These are phyloP conservation scores for Boloria euphrosyne DNA, from an alignment of 2,888 invertebrate genomes.

Conservation along the genomic window DNA sequence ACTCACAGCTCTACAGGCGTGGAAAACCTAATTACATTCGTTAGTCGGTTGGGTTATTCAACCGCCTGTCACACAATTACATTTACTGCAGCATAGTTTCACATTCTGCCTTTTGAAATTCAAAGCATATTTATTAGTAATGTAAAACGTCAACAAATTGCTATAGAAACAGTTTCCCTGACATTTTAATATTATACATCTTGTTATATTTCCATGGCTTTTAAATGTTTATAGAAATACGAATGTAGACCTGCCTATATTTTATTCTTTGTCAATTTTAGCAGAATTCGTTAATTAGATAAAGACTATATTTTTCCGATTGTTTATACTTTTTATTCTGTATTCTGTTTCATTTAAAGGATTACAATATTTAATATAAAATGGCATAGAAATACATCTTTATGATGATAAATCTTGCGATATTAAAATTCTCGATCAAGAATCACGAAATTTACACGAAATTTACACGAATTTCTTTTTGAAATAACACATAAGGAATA, in stretches of 20 bases:
- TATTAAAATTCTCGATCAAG: neutral
- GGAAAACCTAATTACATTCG: constrained; percentile 41
- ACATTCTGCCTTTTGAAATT: constrained; percentile 23
- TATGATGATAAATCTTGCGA: no score
- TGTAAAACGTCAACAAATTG: neutral
- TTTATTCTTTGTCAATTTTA: no score
- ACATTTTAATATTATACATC: no score
- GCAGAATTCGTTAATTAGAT: no score
- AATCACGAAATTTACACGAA: constrained; percentile 7
- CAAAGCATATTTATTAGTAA: neutral
- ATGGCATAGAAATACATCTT: no score
- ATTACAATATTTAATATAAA: no score
- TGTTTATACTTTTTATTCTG: no score
- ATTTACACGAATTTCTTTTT: constrained; percentile 1
- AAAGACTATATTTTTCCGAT: no score
- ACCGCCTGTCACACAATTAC: constrained; percentile 38
- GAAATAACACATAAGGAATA: constrained; percentile 41
- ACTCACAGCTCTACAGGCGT: constrained; percentile 36
- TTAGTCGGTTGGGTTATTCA: constrained; percentile 39
- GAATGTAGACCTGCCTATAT: no score
- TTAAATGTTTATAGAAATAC: no score
- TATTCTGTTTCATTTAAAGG: no score
- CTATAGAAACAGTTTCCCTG: neutral
- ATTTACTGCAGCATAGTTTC: constrained; percentile 34
- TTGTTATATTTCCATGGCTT: no score